Evolutionary conservation across 2,888 invertebrate species (phyloP), one percentile per base, ranked within the genome.

Genomic region (Phlogophora meticulosa): DNA sequence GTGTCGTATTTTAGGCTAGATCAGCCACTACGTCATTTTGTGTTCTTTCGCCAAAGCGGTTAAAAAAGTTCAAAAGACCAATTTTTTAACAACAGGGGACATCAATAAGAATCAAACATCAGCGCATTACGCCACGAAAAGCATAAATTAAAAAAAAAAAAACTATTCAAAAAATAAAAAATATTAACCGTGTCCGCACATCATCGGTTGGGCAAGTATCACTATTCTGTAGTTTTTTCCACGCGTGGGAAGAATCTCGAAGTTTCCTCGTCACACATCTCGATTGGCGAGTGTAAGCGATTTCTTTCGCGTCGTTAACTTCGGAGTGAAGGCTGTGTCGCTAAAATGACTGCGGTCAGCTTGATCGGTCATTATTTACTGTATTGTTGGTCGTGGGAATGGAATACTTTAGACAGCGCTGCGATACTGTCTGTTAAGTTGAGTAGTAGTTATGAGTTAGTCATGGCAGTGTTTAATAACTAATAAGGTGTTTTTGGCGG

Each of bases 231-330:
- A n/a, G 10, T 20, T 80, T 80, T 74, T 79, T 52, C 68, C 48
- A 51, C 40, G 55, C 76, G 69, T 79, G 82, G 60, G 76, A 81
- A 74, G 46, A 45, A 59, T 65, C 60, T 48, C 17, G n/a, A 43
- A 60, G 15, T 52, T 22, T 34, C 43, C 58, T 38, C 49, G 61
- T 61, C 71, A 60, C 42, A 60, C 45, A 42, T 62, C n/a, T 46
- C 48, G 53, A 75, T 62, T 70, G 62, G 61, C 55, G 60, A 67
- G 43, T 73, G 52, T 74, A 52, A 59, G 63, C 62, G 72, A 81
- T 77, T 71, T 73, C 59, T 66, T 77, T 55, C 82, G 59, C 64
- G 80, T 65, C 81, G 82, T 81, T 82, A 75, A 51, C 40, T 80
- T 45, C 32, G 13, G 53, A 80, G 69, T 68, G 70, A 55, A 74